Percentiles rank a stretch among this genome's conserved stretches.
These are phyloP conservation scores for Reinhardtius hippoglossoides DNA, from an alignment of 2,113 vertebrate genomes.

Conservation along the genomic window DNA sequence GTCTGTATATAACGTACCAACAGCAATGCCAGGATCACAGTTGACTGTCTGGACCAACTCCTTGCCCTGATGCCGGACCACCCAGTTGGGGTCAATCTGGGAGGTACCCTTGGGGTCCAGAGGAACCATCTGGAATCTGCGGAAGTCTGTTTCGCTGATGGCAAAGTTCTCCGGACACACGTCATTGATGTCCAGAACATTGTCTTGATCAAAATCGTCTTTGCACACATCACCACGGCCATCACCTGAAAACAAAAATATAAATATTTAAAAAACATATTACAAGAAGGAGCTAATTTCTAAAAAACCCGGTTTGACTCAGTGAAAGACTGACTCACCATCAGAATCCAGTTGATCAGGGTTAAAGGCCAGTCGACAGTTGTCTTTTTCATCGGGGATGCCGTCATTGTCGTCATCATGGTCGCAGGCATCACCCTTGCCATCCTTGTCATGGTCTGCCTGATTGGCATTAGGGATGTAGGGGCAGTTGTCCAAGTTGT, in stretches of 20 bases:
- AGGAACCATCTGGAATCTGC: constrained; percentile 98
- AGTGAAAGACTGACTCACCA: constrained; percentile 82
- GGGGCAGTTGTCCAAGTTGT: constrained; percentile 99
- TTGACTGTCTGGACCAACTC: constrained; percentile 98
- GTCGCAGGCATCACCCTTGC: constrained; percentile 97
- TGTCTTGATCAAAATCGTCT: constrained; percentile 97
- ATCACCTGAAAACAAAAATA: constrained; percentile 83
- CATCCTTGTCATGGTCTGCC: constrained; percentile 97
- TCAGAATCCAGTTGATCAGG: constrained; percentile 95
- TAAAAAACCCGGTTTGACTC: neutral
- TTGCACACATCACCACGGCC: constrained; percentile 97
- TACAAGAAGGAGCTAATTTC: neutral
- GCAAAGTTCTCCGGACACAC: constrained; percentile 97
- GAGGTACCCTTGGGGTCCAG: constrained; percentile 97
- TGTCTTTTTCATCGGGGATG: constrained; percentile 96
- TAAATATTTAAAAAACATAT: neutral
- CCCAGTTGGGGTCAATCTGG: constrained; percentile 99
- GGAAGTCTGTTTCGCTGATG: constrained; percentile 97
- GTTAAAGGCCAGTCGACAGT: constrained; percentile 93
- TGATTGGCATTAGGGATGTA: constrained; percentile 98
- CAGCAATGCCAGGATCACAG: constrained; percentile 97
- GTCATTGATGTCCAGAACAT: constrained; percentile 91
- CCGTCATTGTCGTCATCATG: constrained; percentile 99
- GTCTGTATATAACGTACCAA: constrained; percentile 84
- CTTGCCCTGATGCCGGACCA: constrained; percentile 98